A percentile compares a stretch with the other conserved stretches of the same genome.
These are phyloP conservation scores for Sternotherus odoratus DNA, from an alignment of 2,797 vertebrate species.

Conservation along the genomic window DNA sequence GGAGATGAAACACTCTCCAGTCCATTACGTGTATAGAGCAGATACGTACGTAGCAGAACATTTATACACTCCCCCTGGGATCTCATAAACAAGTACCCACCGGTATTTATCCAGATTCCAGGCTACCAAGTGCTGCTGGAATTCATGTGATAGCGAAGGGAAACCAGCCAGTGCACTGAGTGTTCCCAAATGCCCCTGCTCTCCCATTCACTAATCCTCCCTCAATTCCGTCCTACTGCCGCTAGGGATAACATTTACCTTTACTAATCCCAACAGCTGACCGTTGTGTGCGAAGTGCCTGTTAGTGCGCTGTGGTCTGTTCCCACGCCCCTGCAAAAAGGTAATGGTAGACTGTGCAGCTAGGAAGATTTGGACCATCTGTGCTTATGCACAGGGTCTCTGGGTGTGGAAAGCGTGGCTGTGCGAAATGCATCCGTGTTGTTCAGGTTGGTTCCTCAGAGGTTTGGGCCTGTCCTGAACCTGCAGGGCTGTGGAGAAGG, in stretches of 20 bases:
- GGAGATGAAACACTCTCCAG: not conserved
- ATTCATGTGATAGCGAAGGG: not conserved
- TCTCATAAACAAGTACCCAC: not conserved
- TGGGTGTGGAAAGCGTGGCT: not conserved
- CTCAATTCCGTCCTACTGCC: not conserved
- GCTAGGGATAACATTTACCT: not conserved
- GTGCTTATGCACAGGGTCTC: not conserved
- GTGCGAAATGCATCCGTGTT: not conserved
- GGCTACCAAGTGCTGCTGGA: not conserved
- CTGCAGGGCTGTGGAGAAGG: not conserved
- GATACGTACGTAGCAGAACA: rapidly evolving
- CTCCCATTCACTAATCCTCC: not conserved
- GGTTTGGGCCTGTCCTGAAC: not conserved
- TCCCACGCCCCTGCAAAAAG: not conserved
- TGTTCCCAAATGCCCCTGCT: not conserved
- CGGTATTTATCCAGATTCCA: not conserved
- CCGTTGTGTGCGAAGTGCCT: not conserved
- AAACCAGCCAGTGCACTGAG: not conserved
- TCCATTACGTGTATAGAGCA: not conserved
- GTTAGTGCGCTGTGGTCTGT: not conserved
- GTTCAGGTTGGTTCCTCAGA: not conserved
- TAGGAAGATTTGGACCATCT: not conserved
- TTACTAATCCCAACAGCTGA: not conserved
- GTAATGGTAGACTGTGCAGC: not conserved
- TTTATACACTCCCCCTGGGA: rapidly evolving